Conservation (phyloP, 2,113 vertebrate species). For the Microtus pennsylvanicus region DNA sequence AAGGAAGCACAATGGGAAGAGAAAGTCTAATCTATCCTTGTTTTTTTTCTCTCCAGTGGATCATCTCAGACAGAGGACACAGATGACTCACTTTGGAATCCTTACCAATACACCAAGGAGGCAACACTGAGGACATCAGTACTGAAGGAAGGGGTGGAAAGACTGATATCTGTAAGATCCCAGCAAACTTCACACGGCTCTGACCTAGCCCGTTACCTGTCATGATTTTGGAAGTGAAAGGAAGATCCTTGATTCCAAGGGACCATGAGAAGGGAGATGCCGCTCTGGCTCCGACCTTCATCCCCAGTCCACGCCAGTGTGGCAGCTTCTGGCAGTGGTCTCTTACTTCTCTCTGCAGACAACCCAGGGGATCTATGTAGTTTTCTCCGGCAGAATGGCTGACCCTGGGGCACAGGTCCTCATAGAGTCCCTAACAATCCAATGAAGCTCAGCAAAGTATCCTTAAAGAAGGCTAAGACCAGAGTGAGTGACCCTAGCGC, state of each 20-base stretch:
- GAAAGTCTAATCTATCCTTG: background rate
- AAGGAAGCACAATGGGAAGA: background rate
- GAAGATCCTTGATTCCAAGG: background rate
- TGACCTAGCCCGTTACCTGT: background rate
- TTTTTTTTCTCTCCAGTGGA: background rate
- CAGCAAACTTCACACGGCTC: background rate
- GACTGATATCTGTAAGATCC: background rate
- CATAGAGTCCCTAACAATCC: background rate
- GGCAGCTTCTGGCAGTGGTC: background rate
- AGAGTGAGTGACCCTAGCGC: background rate
- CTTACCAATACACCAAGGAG: background rate
- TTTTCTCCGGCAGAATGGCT: background rate
- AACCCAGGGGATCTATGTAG: background rate
- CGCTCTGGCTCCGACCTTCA: background rate
- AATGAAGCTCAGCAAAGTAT: background rate
- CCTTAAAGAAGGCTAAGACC: background rate
- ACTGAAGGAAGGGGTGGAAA: background rate
- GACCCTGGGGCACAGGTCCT: background rate
- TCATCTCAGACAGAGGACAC: background rate
- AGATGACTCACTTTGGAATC: background rate
- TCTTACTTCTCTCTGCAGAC: background rate
- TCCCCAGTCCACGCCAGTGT: background rate
- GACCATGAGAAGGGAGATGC: background rate
- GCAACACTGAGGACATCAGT: background rate
- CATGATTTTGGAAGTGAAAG: background rate